These are phyloP conservation scores for Martes flavigula DNA, from an alignment of 2,797 vertebrate genomes.

Conservation along the genomic window DNA sequence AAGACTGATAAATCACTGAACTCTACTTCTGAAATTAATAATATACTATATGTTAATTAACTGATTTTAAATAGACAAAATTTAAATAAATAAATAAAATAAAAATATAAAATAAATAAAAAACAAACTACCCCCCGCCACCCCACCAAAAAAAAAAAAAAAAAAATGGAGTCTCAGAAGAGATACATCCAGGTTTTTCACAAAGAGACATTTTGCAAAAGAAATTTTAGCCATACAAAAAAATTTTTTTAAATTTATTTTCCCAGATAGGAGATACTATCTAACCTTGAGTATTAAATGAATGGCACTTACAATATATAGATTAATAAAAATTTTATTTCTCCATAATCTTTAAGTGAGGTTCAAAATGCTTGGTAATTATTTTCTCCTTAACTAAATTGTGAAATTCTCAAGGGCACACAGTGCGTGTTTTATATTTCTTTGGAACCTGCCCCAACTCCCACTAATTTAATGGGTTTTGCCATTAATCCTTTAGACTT, in stretches of 20 bases:
- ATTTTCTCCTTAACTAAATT: not conserved
- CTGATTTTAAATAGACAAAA: not conserved
- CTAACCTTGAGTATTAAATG: not conserved
- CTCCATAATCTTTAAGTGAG: not conserved
- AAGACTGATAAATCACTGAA: not conserved
- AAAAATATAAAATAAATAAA: not conserved
- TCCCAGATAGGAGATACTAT: not conserved
- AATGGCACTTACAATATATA: not conserved
- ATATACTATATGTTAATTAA: not conserved
- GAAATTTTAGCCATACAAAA: not conserved
- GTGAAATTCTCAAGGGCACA: not conserved
- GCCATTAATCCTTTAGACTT: not conserved
- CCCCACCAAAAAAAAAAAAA: not conserved
- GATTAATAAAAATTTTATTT: not conserved
- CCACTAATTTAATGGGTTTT: not conserved
- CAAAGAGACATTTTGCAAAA: constrained; percentile 6
- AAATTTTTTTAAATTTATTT: not conserved
- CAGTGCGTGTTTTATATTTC: not conserved
- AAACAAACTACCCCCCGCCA: no score
- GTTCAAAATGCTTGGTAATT: not conserved
- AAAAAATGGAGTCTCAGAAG: not conserved
- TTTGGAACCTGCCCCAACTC: not conserved
- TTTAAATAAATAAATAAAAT: not conserved
- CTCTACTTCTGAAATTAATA: not conserved
- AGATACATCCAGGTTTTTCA: not conserved